These are phyloP conservation scores for Aphelenchoides fujianensis DNA, from an alignment of 1,140 invertebrate species.

Conservation along the genomic window DNA sequence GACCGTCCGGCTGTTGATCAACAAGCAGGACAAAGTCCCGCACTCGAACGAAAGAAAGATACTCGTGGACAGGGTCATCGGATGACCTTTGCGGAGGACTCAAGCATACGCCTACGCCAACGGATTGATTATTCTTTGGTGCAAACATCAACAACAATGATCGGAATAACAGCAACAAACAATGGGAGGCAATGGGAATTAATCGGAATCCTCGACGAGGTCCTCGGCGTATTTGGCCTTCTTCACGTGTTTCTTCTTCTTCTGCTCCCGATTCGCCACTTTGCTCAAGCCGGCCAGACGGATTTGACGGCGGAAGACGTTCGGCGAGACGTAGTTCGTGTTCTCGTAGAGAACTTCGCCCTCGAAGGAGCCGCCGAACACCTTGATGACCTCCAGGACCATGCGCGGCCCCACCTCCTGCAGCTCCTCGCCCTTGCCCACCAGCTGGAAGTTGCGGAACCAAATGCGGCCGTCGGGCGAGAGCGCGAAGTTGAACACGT, in stretches of 20 bases:
- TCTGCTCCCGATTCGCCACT: slow-evolving; percentile 24
- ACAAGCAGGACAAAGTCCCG: too few relatives aligned
- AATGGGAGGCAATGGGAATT: too few relatives aligned
- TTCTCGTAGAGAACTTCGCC: slow-evolving; percentile 89
- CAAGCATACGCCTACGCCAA: too few relatives aligned
- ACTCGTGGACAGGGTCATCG: too few relatives aligned
- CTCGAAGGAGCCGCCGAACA: slow-evolving; percentile 89
- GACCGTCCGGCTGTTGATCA: too few relatives aligned
- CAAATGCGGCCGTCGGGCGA: slow-evolving; percentile 87
- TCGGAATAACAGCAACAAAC: too few relatives aligned
- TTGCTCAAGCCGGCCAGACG: slow-evolving; percentile 37
- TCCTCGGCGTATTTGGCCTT: slow-evolving; percentile 5
- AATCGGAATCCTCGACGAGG: slow-evolving; percentile 13
- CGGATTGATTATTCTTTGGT: too few relatives aligned
- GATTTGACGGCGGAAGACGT: slow-evolving; percentile 61
- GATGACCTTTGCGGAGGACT: too few relatives aligned
- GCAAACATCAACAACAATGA: too few relatives aligned
- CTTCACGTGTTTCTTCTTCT: slow-evolving; percentile 32
- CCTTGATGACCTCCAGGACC: slow-evolving; percentile 87
- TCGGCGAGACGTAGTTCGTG: slow-evolving; percentile 83
- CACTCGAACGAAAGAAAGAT: too few relatives aligned
- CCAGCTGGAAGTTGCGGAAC: slow-evolving; percentile 97
- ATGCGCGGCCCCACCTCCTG: slow-evolving; percentile 93
- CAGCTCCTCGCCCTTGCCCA: slow-evolving; percentile 88
- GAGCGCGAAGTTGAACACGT: slow-evolving; percentile 87